Base-by-base conservation (phyloP, 2,888 invertebrate genomes). In the Lordiphosa fenestrarum region DNA sequence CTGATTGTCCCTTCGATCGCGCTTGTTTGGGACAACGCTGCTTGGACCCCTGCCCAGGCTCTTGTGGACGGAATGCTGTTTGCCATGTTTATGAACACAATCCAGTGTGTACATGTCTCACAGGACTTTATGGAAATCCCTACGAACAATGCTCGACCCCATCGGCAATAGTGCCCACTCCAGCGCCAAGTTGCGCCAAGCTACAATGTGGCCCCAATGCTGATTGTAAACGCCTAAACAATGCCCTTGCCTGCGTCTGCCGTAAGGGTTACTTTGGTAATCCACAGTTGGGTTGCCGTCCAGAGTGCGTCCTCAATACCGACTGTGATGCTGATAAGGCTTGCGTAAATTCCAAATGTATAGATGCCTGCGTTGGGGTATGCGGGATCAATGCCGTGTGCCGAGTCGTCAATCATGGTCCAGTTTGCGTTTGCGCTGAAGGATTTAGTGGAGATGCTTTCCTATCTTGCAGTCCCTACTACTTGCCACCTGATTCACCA, bases 291-390 rank as follows among this genome's bases (percentile, higher is more conserved):
- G 94, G 93, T 5, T 96, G 95, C 78, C 92, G 93, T 49, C 94
- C 95, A 1, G 94, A 95, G 89, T 96, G 96, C 88, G 93, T 96
- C 1, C 92, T 95, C 9, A 96, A 96, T 86, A 92, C 93, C 13
- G 95, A 96, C 86, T 96, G 96, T 87, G 88, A 92, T 5, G 89
- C 92, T 46, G 91, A 93, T 59, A 91, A 92, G 76, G 93, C 95
- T 12, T 96, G 96, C 84, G 91, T 94, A 46, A 95, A 94, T 84
- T 94, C 94, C 70, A 94, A 92, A 89, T 96, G 96, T 85, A 91
- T 92, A 66, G 93, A 94, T 88, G 95, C 95, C 23, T 96, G 96
- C 83, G 90, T 90, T 41, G 93, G 93, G 54, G 93, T 94, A 6
- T 96, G 96, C 86, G 96, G 95, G 36, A 90, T 94, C 33, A 92